Evolutionary conservation across 2,113 vertebrate genomes (phyloP), one percentile per base, ranked within the genome.

Genomic region (Symphodus melops): DNA sequence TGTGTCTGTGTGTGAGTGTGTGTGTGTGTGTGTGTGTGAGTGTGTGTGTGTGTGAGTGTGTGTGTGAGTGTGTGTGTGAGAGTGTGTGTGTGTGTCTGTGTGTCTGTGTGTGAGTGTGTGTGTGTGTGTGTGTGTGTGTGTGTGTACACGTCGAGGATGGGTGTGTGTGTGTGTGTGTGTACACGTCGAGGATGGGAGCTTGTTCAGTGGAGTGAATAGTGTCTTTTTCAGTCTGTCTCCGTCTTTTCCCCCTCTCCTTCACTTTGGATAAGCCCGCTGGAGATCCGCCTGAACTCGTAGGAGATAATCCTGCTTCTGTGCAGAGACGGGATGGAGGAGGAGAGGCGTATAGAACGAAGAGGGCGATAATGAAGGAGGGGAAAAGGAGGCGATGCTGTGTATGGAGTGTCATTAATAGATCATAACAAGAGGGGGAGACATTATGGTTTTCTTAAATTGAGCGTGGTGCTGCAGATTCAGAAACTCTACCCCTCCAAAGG

Each of bases 231-330:
- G 75, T 41, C 55, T 62, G 58, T 67, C 58, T 74, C 52, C 1
- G 8, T 60, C 76, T 69, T 56, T 67, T 59, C 25, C 48, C 16
- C 49, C 79, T 52, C 56, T 37, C 23, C 58, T 70, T 48, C 42
- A 33, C 21, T 83, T 58, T 64, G 64, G 46, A 70, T 79, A 66
- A 80, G 59, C 68, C 70, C 63, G 68, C 67, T 62, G 68, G 66
- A 84, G 76, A 75, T 66, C 64, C 21, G 70, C 65, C 79, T 79
- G 55, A 83, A 86, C 77, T 89, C 12, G 12, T 62, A 64, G 53
- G 60, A 71, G 70, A 86, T 77, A 84, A 83, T 85, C 79, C 72
- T 49, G 28, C 62, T 70, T 88, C 75, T 86, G 68, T 83, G 59
- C 77, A 79, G 54, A 61, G 68, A 51, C 80, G 33, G 37, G 3